A percentile compares a stretch with the other conserved stretches of the same genome.
phyloP scores from a whole-genome alignment of 2,113 vertebrate species.

The Mixornis gularis region DNA sequence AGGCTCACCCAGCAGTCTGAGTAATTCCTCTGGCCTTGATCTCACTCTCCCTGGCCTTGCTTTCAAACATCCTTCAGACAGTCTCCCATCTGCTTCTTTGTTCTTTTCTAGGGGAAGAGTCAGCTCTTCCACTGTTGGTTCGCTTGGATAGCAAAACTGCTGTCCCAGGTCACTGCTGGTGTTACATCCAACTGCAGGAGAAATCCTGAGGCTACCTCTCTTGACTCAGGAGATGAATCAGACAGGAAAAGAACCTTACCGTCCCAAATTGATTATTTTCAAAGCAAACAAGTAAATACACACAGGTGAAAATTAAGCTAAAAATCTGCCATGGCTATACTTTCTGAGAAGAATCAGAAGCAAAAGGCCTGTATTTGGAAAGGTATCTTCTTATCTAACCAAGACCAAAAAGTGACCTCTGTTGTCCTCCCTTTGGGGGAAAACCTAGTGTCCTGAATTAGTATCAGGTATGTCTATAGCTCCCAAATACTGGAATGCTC shows the following conservation, averaged over 20 bases:
- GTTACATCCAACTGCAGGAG: not conserved
- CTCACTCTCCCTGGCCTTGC: not conserved
- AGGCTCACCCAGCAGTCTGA: not conserved
- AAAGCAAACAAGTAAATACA: not conserved
- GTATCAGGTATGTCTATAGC: not conserved
- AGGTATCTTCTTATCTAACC: not conserved
- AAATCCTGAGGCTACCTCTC: not conserved
- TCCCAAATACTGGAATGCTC: not conserved
- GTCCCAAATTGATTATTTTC: not conserved
- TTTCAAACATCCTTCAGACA: not conserved
- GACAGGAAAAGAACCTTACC: not conserved
- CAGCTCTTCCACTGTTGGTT: not conserved
- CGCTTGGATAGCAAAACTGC: not conserved
- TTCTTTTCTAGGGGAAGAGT: not conserved
- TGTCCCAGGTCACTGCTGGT: not conserved
- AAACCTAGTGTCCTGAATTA: not conserved
- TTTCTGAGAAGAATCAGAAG: not conserved
- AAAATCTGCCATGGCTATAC: not conserved
- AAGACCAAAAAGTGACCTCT: not conserved
- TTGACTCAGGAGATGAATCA: not conserved
- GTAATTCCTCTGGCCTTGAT: constrained; percentile 8
- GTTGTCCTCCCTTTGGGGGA: not conserved
- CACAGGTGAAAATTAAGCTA: not conserved
- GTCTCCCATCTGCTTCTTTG: not conserved
- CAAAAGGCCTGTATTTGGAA: not conserved